Evolutionary conservation across 2,888 invertebrate species (phyloP).

Genomic region (Allacma fusca): DNA sequence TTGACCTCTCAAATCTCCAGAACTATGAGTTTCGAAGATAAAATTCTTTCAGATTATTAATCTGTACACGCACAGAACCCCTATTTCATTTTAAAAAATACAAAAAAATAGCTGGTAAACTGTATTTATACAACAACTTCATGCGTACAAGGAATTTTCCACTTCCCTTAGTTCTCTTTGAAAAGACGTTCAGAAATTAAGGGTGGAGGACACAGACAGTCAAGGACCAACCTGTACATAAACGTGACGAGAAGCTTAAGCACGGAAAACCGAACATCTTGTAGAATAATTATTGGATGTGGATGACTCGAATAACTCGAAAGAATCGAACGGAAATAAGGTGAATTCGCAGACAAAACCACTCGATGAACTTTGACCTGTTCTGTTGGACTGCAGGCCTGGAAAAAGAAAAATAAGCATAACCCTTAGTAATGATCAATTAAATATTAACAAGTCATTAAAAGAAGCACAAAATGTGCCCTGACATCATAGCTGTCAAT

Average conservation of each 20-base stretch:
- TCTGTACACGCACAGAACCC: too few species aligned
- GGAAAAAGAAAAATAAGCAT: conserved; percentile 16
- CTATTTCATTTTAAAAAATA: too few species aligned
- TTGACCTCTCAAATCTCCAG: too few species aligned
- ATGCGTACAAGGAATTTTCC: too few species aligned
- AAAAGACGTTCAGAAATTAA: too few species aligned
- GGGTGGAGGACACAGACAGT: too few species aligned
- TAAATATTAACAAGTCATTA: not conserved
- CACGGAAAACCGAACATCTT: conserved; percentile 59
- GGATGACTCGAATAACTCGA: conserved; percentile 59
- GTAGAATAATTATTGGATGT: conserved; percentile 61
- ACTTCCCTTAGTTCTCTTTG: too few species aligned
- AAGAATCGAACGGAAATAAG: conserved; percentile 59
- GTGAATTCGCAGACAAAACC: conserved; percentile 59
- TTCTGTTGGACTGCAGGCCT: conserved; percentile 60
- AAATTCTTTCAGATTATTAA: too few species aligned
- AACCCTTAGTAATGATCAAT: not conserved
- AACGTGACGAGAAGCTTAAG: conserved; percentile 61
- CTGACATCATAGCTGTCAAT: too few species aligned
- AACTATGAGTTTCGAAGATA: too few species aligned
- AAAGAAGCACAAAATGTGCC: not conserved
- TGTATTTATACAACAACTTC: too few species aligned
- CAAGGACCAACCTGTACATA: conserved; percentile 60
- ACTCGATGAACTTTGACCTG: conserved; percentile 60
- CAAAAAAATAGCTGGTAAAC: too few species aligned